Base-by-base conservation (phyloP, 2,113 vertebrate species). In the Lontra canadensis region DNA sequence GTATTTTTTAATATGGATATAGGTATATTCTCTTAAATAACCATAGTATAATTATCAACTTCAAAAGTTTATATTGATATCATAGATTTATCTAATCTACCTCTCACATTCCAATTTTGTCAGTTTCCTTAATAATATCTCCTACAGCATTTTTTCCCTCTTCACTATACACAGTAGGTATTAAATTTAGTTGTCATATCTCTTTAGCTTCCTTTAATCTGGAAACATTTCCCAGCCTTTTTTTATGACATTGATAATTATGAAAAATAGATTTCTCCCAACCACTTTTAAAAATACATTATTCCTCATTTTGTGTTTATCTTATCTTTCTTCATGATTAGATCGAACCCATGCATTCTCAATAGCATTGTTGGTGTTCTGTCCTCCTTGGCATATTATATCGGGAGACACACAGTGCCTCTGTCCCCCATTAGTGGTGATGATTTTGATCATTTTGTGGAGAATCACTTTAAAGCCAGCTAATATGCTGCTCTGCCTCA, bases 361-460 rank as follows among this genome's bases (percentile, higher is more conserved):
- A 61, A 2, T 11, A 52, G 34, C 14, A 67, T 42, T 65, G 17
- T 29, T 52, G 20, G 67, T 85, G 47, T 9, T 91, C 57, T 93
- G 8, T 65, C 55, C 63, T 88, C 80, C n/a, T 47, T 8, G 55
- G 49, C 14, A 0, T 82, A 14, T 31, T 9, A 7, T 74, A 42
- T 69, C 25, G 55, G 3, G 36, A 97, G 31, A 96, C 26, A 59
- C 31, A 47, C 6, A 47, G 11, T 76, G 3, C 14, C 67, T 23
- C 8, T 55, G 7, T 73, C 9, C 61, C 55, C 55, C 7, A 3
- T 21, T 42, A 61, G 4, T 83, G 11, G 82, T 69, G 42, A 79
- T 94, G 44, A 87, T 83, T 92, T 95, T 83, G 26, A 82, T 59
- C 52, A 59, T 95, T 96, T 85, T 59, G 34, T 93, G 52, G 14